phyloP scores from a whole-genome alignment of 1,140 invertebrate genomes.

The Physella acuta region DNA sequence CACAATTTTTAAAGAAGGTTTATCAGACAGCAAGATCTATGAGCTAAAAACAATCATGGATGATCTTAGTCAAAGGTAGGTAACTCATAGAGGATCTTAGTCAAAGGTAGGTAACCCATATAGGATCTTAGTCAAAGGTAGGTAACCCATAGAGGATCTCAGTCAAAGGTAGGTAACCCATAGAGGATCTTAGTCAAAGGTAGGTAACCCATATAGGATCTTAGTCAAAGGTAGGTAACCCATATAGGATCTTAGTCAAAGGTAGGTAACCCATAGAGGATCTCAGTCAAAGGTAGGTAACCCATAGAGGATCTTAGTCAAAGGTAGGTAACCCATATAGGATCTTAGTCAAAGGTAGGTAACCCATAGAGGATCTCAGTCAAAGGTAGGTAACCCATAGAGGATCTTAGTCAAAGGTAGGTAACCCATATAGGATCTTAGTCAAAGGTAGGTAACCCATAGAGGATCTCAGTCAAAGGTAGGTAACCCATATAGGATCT shows the following conservation, averaged over 20 bases:
- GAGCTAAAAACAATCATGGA: constrained; percentile 49
- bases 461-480: no score
- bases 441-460: no score
- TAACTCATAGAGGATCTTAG: background rate
- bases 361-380: no score
- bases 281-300: no score
- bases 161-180: background rate
- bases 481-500: no score
- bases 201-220: background rate
- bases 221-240: background rate
- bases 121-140: background rate
- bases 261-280: no score
- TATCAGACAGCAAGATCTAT: constrained; percentile 41
- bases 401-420: no score
- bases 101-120: background rate
- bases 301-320: no score
- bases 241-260: background rate
- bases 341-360: no score
- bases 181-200: background rate
- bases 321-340: no score
- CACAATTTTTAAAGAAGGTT: constrained; percentile 47
- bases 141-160: background rate
- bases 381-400: no score
- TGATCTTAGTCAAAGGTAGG: constrained; percentile 43
- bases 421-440: no score